A percentile compares a stretch with the other conserved stretches of the same genome.
These are phyloP conservation scores for Zygogramma bicolorata DNA, from an alignment of 2,888 invertebrate species.

Conservation along the genomic window DNA sequence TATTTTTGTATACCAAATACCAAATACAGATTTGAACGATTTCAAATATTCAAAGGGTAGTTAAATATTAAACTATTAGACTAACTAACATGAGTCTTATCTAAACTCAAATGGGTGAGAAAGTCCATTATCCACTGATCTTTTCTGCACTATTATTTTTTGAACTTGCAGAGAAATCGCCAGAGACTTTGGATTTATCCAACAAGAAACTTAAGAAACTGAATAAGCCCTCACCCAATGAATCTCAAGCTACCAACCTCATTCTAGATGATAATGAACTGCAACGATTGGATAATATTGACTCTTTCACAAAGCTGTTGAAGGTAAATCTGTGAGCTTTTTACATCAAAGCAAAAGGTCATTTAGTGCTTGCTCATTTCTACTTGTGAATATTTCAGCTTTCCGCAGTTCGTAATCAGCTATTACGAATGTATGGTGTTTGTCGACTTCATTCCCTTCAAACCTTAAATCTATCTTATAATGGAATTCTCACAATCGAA, in stretches of 20 bases:
- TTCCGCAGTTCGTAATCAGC: slow-evolving; percentile 86
- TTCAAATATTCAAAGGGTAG: neutral
- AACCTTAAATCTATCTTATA: slow-evolving; percentile 86
- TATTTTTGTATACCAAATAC: neutral
- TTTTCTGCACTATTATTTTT: neutral
- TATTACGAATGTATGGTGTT: slow-evolving; percentile 90
- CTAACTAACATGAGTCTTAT: slow-evolving; percentile 25
- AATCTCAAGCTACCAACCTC: slow-evolving; percentile 77
- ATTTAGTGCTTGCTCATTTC: neutral
- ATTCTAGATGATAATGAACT: slow-evolving; percentile 89
- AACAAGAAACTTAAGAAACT: slow-evolving; percentile 86
- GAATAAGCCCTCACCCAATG: slow-evolving; percentile 77
- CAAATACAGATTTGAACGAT: neutral
- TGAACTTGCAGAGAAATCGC: slow-evolving; percentile 27
- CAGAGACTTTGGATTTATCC: slow-evolving; percentile 75
- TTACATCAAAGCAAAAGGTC: neutral
- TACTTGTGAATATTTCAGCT: slow-evolving; percentile 71
- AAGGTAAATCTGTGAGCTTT: slow-evolving; percentile 70
- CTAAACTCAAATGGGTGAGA: slow-evolving; percentile 39
- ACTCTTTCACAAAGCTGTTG: slow-evolving; percentile 82
- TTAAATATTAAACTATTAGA: slow-evolving; percentile 1
- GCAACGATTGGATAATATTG: slow-evolving; percentile 88
- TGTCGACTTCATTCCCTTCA: slow-evolving; percentile 83
- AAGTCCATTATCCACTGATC: neutral
- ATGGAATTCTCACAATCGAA: slow-evolving; percentile 90